A percentile compares a stretch with the other conserved stretches of the same genome.
phyloP scores from a whole-genome alignment of 2,113 vertebrate genomes.

The Rhodinocichla rosea region DNA sequence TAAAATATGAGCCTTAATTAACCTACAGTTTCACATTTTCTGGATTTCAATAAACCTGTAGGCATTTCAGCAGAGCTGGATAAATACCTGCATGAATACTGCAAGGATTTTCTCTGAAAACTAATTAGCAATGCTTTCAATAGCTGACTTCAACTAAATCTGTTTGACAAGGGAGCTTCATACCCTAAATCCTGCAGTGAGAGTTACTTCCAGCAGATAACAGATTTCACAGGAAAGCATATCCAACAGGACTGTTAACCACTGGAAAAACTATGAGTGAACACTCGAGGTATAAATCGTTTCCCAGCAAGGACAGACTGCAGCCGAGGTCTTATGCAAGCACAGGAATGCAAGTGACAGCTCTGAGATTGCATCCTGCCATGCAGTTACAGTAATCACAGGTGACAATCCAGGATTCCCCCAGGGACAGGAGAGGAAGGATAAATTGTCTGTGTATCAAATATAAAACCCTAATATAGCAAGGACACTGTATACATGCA shows the following conservation, averaged over 20 bases:
- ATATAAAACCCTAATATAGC: background rate
- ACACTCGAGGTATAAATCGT: background rate
- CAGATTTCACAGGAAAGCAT: background rate
- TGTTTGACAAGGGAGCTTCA: constrained; percentile 46
- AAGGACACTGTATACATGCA: background rate
- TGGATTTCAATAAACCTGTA: constrained; percentile 67
- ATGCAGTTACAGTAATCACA: background rate
- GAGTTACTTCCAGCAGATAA: constrained; percentile 26
- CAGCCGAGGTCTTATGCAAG: background rate
- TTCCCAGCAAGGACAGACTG: background rate
- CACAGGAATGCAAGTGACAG: background rate
- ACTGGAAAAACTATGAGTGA: background rate
- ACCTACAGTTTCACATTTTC: constrained; percentile 62
- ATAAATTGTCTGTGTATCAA: background rate
- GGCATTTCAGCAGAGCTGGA: constrained; percentile 52
- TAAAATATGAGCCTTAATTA: constrained; percentile 68
- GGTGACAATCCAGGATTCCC: background rate
- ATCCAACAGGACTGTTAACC: background rate
- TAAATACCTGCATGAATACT: constrained; percentile 70
- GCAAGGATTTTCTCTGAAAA: constrained; percentile 60
- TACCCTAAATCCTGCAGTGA: constrained; percentile 20
- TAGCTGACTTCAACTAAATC: constrained; percentile 31
- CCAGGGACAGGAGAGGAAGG: background rate
- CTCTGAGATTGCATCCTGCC: background rate
- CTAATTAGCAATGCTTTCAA: constrained; percentile 64